Evolutionary conservation across 2,113 vertebrate genomes (phyloP), one percentile per base, ranked within the genome.

Genomic region (Pachypanchax playfairii): DNA sequence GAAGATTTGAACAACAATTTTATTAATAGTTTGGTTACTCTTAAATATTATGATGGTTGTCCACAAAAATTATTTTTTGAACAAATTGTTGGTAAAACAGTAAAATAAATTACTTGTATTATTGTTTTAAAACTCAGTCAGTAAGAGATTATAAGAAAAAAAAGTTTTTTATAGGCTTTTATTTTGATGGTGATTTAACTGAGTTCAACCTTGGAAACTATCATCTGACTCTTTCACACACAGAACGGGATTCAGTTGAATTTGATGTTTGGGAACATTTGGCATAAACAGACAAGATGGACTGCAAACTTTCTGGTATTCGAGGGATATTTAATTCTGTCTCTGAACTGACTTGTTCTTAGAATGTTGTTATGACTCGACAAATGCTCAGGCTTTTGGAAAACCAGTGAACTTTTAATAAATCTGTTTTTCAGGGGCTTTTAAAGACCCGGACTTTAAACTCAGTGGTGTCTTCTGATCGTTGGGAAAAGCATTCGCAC

Each of bases 251-350:
- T 10, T 17, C 12, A 49, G 44, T 65, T 2, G 13, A 24, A 29
- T 13, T 5, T 7, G 6, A 13, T 68, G n/a, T 64, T 46, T 64
- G 38, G 58, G 53, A 68, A 42, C 47, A 55, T 10, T 17, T 47
- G 48, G 28, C 6, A 24, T 7, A 22, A 65, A 38, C 24, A 60
- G 47, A 47, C 21, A 43, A 2, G 17, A 7, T 25, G n/a, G 8
- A 10, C 11, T 5, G 2, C 18, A 70, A 43, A 47, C 22, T 31
- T 56, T 7, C 44, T 53, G 31, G 12, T 52, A 11, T 18, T 5
- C n/a, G n/a, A n/a, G n/a, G n/a, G n/a, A n/a, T n/a, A 22, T 65
- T 49, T 54, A 22, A 15, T 41, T 42, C 21, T n/a, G n/a, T 56
- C 35, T 47, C 33, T 9, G 13, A 10, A 13, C 12, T 50, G 59